Conservation (phyloP, 2,797 vertebrate species). For the Bradypodion pumilum region DNA sequence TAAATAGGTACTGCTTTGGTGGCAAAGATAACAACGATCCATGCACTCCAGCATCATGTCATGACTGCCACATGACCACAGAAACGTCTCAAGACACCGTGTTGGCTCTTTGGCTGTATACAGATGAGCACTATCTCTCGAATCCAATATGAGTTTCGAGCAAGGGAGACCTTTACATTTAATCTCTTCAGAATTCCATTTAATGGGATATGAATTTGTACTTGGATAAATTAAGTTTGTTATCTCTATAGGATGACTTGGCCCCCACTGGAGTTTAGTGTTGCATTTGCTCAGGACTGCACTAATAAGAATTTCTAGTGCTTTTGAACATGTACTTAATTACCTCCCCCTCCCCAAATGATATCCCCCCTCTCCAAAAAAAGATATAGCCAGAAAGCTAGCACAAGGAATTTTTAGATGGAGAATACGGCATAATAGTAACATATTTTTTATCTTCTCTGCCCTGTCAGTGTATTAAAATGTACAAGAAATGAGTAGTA, state of each 20-base stretch:
- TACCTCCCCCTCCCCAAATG: not conserved
- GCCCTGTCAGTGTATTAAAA: not conserved
- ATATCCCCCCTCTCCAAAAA: not conserved
- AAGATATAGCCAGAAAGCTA: not conserved
- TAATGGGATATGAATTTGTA: not conserved
- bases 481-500: not conserved
- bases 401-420: not conserved
- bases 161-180: too few relatives aligned
- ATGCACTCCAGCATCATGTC: too few relatives aligned
- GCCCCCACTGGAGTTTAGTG: not conserved
- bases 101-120: too few relatives aligned
- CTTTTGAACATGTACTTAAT: not conserved
- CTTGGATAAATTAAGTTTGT: not conserved
- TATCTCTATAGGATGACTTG: not conserved
- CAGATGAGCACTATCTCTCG: too few relatives aligned
- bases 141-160: too few relatives aligned
- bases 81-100: too few relatives aligned
- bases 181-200: not conserved
- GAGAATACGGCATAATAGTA: not conserved
- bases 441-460: not conserved
- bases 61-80: too few relatives aligned
- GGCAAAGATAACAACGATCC: too few relatives aligned
- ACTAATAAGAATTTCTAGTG: not conserved
- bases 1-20: too few relatives aligned
- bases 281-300: not conserved